These are phyloP conservation scores for Achatina immaculata DNA, from an alignment of 1,140 invertebrate species.

Conservation along the genomic window DNA sequence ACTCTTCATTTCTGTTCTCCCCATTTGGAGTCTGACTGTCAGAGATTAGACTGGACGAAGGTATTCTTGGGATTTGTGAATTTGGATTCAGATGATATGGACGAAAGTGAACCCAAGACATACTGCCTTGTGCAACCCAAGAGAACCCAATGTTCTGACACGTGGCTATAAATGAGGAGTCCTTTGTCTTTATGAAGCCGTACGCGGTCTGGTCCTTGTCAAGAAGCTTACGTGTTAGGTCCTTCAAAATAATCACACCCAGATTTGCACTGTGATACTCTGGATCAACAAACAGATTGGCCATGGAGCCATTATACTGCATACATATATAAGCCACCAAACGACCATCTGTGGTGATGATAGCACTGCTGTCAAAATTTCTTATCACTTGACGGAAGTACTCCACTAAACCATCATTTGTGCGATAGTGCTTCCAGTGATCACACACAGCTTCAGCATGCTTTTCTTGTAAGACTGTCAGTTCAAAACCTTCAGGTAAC, in stretches of 20 bases:
- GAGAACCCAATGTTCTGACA: conserved; percentile 51
- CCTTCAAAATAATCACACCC: conserved; percentile 49
- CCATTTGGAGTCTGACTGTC: neutral
- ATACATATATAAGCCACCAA: conserved; percentile 56
- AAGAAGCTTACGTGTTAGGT: conserved; percentile 49
- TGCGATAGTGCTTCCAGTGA: conserved; percentile 50
- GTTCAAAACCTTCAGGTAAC: conserved; percentile 45
- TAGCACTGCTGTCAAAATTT: conserved; percentile 56
- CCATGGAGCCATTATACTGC: conserved; percentile 60
- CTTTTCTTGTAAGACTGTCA: conserved; percentile 43
- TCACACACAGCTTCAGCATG: conserved; percentile 44
- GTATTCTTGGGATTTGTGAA: neutral
- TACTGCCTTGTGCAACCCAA: conserved; percentile 58
- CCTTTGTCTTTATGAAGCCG: conserved; percentile 55
- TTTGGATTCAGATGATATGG: neutral
- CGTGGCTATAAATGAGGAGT: conserved; percentile 48
- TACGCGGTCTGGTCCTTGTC: conserved; percentile 48
- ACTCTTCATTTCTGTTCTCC: neutral
- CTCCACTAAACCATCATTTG: conserved; percentile 46
- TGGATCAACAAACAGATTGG: conserved; percentile 55
- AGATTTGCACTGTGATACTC: conserved; percentile 47
- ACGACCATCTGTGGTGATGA: conserved; percentile 45
- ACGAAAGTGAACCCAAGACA: conserved; percentile 52
- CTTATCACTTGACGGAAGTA: conserved; percentile 51
- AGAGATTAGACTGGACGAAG: neutral